Conservation (phyloP, 2,113 vertebrate species). For the Bubo bubo region DNA sequence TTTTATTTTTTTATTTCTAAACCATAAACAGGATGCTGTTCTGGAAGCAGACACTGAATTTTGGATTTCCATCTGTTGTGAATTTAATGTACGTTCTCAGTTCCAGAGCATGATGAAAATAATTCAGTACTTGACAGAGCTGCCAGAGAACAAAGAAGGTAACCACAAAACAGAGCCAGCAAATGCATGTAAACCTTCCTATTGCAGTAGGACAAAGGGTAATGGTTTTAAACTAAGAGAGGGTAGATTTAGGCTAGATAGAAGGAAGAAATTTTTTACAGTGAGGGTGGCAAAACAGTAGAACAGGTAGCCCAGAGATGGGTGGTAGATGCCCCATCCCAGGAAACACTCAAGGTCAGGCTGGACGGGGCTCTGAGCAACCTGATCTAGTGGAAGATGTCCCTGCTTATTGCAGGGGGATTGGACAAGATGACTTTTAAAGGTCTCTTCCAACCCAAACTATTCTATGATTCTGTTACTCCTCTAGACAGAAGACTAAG, state of each 20-base stretch:
- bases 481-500: background rate
- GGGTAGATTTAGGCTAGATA: background rate
- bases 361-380: background rate
- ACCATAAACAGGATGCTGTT: constrained; percentile 79
- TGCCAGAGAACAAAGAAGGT: constrained; percentile 92
- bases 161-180: background rate
- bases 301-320: background rate
- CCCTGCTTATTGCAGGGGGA: background rate
- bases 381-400: background rate
- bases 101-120: constrained; percentile 83
- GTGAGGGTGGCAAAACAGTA: background rate
- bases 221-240: background rate
- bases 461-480: background rate
- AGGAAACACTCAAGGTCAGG: background rate
- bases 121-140: constrained; percentile 84
- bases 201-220: background rate
- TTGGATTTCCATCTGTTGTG: constrained; percentile 89
- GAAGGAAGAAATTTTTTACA: background rate
- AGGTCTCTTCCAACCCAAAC: background rate
- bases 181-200: background rate
- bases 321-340: background rate
- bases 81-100: constrained; percentile 83
- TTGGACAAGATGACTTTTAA: background rate
- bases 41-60: constrained; percentile 90
- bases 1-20: background rate